Base-by-base conservation (phyloP, 2,113 vertebrate genomes). In the Empidonax alnorum region DNA sequence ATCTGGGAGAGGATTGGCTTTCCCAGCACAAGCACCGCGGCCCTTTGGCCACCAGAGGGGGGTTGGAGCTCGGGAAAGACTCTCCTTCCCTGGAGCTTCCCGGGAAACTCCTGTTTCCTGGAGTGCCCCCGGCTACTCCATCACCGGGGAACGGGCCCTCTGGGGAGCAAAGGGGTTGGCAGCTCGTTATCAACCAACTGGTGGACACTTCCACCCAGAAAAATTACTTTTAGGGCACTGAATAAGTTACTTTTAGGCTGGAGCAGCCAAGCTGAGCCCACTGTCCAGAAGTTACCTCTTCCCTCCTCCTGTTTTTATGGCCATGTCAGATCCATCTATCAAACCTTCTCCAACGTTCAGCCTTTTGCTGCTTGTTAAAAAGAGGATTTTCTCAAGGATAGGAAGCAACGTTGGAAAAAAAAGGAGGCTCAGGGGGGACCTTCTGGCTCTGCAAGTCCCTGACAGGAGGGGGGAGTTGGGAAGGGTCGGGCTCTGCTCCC, bases 1-100 rank as follows among this genome's bases (percentile, higher is more conserved):
- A 3, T 18, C 14, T 3, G 7, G 9, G 20, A 59, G 10, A 74
- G 35, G n/a, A 13, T 7, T 35, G n/a, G 5, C 22, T 9, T 3
- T 25, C 12, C 17, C 12, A 14, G 63, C 27, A 24, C 23, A 33
- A 23, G 86, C 73, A 94, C 19, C 87, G 63, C 28, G 24, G 86
- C 16, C 1, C 50, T 52, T 17, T 13, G 75, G 44, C 95, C 97
- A 81, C 74, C 85, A 97, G 97, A 92, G 96, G 97, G 97, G 18
- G 93, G 91, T 27, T 72, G 81, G 9, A 82, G 74, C 66, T 30
- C 87, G 61, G 81, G 16, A 85, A 97, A 82, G n/a, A 18, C 21
- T 31, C 23, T 21, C 39, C 33, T 28, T 2, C 4, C 77, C 62
- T 2, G 66, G 14, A 2, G 22, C n/a, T 9, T 9, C 14, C 42